phyloP scores from a whole-genome alignment of 2,113 vertebrate genomes.

The Gallinago undulata region DNA sequence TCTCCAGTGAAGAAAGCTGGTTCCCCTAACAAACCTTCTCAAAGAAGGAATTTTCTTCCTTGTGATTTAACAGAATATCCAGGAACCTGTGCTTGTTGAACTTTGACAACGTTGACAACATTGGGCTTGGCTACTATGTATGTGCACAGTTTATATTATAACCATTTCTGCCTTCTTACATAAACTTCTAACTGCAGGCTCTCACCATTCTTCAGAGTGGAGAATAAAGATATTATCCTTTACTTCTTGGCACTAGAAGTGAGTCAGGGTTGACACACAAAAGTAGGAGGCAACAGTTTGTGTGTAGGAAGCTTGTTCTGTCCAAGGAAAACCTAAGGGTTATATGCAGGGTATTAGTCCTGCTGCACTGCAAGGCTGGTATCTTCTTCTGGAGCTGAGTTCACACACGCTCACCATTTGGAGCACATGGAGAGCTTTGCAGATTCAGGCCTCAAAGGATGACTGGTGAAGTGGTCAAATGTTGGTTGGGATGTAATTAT shows the following conservation, averaged over 20 bases:
- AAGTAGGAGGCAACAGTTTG: slow-evolving; percentile 55
- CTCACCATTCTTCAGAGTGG: not conserved
- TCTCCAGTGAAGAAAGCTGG: not conserved
- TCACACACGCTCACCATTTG: not conserved
- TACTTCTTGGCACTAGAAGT: slow-evolving; percentile 5
- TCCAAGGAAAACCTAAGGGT: slow-evolving; percentile 24
- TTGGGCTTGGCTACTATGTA: not conserved
- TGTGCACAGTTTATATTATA: not conserved
- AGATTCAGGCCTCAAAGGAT: not conserved
- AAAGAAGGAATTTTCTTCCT: not conserved
- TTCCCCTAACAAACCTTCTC: not conserved
- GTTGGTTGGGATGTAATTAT: slow-evolving; percentile 27
- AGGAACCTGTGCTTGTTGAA: not conserved
- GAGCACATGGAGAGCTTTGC: not conserved
- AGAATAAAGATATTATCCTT: not conserved
- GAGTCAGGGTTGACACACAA: slow-evolving; percentile 51
- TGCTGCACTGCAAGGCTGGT: not conserved
- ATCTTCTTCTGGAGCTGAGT: not conserved
- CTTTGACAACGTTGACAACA: not conserved
- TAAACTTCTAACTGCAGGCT: not conserved
- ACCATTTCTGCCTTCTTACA: not conserved
- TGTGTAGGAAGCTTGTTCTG: slow-evolving; percentile 48
- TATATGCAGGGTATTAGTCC: not conserved
- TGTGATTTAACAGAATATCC: not conserved
- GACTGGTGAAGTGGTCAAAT: not conserved